Evolutionary conservation across 2,113 vertebrate species (phyloP).

Genomic region (Lichenostomus cassidix): DNA sequence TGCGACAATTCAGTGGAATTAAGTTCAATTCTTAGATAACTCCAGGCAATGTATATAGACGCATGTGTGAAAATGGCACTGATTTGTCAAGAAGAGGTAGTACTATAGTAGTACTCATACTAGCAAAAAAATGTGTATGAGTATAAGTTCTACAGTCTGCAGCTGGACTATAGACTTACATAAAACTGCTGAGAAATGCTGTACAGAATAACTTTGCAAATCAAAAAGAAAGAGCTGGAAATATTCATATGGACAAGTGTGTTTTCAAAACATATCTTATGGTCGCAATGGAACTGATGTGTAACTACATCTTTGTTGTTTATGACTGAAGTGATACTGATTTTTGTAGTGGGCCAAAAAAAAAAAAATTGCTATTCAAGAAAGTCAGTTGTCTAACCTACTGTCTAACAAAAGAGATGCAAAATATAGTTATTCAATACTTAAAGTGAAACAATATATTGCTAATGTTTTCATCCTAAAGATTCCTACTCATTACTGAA

Average conservation of each 20-base stretch:
- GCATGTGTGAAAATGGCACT: neutral
- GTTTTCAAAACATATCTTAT: neutral
- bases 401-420: neutral
- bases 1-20: no score
- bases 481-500: neutral
- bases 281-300: neutral
- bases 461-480: neutral
- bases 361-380: neutral
- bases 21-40: neutral
- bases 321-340: neutral
- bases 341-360: neutral
- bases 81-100: neutral
- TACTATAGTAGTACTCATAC: no score
- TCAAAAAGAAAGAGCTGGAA: neutral
- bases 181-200: neutral
- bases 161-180: neutral
- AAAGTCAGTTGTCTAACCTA: neutral
- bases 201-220: neutral
- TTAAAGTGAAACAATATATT: neutral
- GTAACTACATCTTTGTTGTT: neutral
- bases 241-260: neutral
- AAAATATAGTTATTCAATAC: neutral
- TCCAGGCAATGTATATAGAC: neutral
- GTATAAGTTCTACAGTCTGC: neutral
- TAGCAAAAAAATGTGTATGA: neutral